These are phyloP conservation scores for Rhamphomyia laevipes DNA, from an alignment of 2,888 invertebrate genomes.

Conservation along the genomic window DNA sequence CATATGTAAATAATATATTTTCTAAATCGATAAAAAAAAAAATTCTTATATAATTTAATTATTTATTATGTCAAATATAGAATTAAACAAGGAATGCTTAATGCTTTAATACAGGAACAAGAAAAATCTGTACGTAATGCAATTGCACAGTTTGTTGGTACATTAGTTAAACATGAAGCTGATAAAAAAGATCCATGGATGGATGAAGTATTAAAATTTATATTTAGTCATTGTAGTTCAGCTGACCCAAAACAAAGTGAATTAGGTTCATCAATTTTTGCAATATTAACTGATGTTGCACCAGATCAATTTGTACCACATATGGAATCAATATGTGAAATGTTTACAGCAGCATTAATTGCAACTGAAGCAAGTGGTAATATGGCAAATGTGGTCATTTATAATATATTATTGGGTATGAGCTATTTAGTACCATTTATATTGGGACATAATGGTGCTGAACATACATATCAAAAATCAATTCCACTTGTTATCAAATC, in stretches of 20 bases:
- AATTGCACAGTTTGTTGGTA: constrained; percentile 59
- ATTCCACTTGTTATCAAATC: constrained; percentile 52
- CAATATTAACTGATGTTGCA: constrained; percentile 56
- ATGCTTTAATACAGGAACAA: constrained; percentile 48
- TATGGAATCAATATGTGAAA: constrained; percentile 43
- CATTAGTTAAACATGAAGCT: constrained; percentile 60
- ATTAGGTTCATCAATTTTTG: constrained; percentile 42
- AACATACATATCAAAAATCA: constrained; percentile 44
- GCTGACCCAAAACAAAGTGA: constrained; percentile 32
- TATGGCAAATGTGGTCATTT: constrained; percentile 33
- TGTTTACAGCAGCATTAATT: constrained; percentile 35
- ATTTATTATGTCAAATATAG: constrained; percentile 24
- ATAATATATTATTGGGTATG: constrained; percentile 43
- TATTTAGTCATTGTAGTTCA: constrained; percentile 29
- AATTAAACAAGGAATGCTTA: constrained; percentile 47
- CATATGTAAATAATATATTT: constrained; percentile 36
- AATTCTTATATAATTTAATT: neutral
- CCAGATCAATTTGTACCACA: constrained; percentile 57
- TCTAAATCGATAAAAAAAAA: neutral
- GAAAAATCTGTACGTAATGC: constrained; percentile 55
- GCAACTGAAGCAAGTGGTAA: constrained; percentile 30
- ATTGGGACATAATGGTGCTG: constrained; percentile 43
- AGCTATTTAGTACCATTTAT: constrained; percentile 52
- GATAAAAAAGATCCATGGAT: constrained; percentile 38
- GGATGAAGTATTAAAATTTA: constrained; percentile 30